Evolutionary conservation across 2,888 invertebrate species (phyloP), one percentile per base, ranked within the genome.

Genomic region (Acholoe squamosa): DNA sequence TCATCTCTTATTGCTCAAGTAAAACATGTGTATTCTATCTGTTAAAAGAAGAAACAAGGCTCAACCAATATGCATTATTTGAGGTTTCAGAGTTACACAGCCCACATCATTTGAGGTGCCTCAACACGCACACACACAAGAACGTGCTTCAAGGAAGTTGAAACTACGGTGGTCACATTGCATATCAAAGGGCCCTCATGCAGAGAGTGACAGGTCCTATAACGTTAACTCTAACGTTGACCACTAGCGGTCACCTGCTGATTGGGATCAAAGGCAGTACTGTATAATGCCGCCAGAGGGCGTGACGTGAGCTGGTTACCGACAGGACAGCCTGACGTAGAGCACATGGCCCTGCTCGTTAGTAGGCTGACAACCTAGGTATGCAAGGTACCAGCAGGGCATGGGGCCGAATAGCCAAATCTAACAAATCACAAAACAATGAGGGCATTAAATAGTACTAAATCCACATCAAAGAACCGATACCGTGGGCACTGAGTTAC

Each of bases 321-420:
- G 80, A 43, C 80, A 22, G n/a, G 0, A 33, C 5, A 12, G 7
- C 12, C 80, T 43, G 80, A 80, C 80, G 43, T 80, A 22, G 22
- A 80, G 80, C 80, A 80, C 43, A 80, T 80, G 80, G 80, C 80
- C 80, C 34, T 34, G 34, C 80, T 80, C 80, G 34, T 76, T 76
- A 76, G 28, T 31, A 14, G 76, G 28, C 76, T 76, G 76, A 76
- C 76, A 76, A 25, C n/a, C 28, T 16, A 76, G 76, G 76, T 43
- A 80, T 33, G 80, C 34, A 5, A 25, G 80, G 80, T 33, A 80
- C 80, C 80, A 80, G 80, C 80, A 33, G 19, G n/a, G 43, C 80
- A 71, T 28, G 76, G 76, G 0, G 16, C 76, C 76, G 76, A n/a
- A n/a, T 19, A 61, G 0, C 12, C 34, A n/a, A 80, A 34, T 14